Evolutionary conservation across 1,140 invertebrate species (phyloP), one percentile per base, ranked within the genome.

Genomic region (Saccostrea echinata): DNA sequence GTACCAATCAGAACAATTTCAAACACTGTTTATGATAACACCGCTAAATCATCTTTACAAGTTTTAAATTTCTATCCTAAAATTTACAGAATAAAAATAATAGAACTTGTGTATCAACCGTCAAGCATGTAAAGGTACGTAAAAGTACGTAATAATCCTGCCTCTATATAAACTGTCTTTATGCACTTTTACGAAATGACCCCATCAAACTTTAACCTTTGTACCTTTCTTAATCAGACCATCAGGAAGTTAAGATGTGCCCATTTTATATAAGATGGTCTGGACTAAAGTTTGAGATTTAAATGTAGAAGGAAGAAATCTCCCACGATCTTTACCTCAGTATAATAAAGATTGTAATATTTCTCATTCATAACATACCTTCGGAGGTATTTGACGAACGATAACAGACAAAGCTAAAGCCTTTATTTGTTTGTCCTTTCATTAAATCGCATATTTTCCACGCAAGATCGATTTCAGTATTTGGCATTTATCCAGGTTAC

Each of bases 341-440:
- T 30, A 30, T 76, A 30, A 33, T 76, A 33, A 76, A 30, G 13
- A 30, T 76, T 30, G 27, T 76, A 76, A 76, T 76, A 30, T 76
- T 27, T 76, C 27, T 76, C 68, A 76, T 76, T 76, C 68, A 76
- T 76, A 33, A 30, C 68, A 76, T 76, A 30, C 68, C 68, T 76
- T 76, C 27, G 27, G 18, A 21, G 43, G 6, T 9, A 43, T 43
- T 43, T 43, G 16, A 61, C 30, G 33, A 76, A 30, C 12, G 12
- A 76, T 30, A 33, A 27, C 68, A 71, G n/a, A 27, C 68, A 4
- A 33, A 21, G 4, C 55, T 61, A 33, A 30, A 76, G 68, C 18
- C 16, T 61, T 4, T 21, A 2, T 61, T 18, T 61, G 16, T 21
- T 12, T 76, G 27, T 24, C 24, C 11, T 71, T 30, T 71, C 27